phyloP scores from a whole-genome alignment of 2,113 vertebrate species.

The Dissostichus mawsoni region DNA sequence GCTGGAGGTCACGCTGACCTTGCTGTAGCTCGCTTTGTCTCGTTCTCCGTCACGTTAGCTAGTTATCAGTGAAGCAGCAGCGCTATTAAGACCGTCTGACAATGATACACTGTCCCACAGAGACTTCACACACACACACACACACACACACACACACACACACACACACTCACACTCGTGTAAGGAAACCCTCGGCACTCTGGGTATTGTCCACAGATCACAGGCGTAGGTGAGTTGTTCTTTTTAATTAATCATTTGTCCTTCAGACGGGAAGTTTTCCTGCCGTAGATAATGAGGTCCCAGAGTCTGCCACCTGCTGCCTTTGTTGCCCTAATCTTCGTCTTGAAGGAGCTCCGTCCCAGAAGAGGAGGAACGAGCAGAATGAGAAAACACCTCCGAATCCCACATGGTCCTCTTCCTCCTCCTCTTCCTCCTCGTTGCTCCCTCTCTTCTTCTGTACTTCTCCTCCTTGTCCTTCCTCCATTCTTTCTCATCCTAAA shows the following conservation, averaged over 20 bases:
- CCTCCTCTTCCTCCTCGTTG: not conserved
- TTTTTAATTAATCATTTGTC: slow-evolving; percentile 87
- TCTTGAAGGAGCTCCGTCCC: slow-evolving; percentile 82
- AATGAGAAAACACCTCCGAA: slow-evolving; percentile 80
- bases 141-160: too few relatives aligned
- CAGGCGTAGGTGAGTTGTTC: slow-evolving; percentile 81
- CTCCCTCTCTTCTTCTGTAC: not conserved
- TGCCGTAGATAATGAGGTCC: slow-evolving; percentile 84
- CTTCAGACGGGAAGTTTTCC: slow-evolving; percentile 82
- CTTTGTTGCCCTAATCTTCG: slow-evolving; percentile 85
- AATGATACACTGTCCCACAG: slow-evolving; percentile 65
- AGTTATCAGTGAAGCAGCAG: slow-evolving; percentile 66
- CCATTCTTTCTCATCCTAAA: not conserved
- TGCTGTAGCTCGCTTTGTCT: slow-evolving; percentile 55
- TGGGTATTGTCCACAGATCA: slow-evolving; percentile 80
- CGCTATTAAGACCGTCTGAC: slow-evolving; percentile 68
- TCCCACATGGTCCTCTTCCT: slow-evolving; percentile 16
- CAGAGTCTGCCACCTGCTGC: slow-evolving; percentile 78
- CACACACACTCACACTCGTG: not conserved
- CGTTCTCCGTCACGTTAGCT: slow-evolving; percentile 35
- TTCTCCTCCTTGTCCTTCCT: not conserved
- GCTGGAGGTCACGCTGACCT: slow-evolving; percentile 59
- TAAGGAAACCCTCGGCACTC: slow-evolving; percentile 43
- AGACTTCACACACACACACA: slow-evolving; percentile 47
- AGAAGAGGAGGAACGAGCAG: slow-evolving; percentile 64